phyloP scores from a whole-genome alignment of 1,140 invertebrate species.

The Leucophenga varia region DNA sequence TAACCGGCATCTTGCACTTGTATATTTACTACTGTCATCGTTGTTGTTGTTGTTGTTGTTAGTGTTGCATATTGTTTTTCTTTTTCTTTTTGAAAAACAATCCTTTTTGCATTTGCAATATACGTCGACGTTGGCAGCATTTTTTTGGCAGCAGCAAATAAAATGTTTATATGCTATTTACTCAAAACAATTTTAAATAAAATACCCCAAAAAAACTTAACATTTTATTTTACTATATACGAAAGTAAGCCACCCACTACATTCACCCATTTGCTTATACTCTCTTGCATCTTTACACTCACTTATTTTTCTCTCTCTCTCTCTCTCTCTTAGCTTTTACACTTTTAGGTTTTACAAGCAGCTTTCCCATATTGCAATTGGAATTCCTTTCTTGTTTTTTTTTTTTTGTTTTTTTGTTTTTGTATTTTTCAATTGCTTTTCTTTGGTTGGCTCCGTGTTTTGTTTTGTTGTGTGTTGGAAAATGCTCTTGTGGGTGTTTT shows the following conservation, averaged over 20 bases:
- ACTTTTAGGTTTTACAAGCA: too few species aligned
- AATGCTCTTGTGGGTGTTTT: too few species aligned
- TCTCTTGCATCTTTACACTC: slow-evolving; percentile 11
- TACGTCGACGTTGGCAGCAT: slow-evolving; percentile 17
- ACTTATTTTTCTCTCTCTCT: too few species aligned
- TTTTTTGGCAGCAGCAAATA: slow-evolving; percentile 52
- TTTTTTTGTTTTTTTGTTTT: slow-evolving; percentile 24
- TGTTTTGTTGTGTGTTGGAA: too few species aligned
- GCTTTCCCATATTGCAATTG: slow-evolving; percentile 44
- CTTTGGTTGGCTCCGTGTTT: too few species aligned
- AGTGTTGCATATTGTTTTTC: too few species aligned
- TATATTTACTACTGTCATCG: slow-evolving; percentile 22
- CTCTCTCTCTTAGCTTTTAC: too few species aligned
- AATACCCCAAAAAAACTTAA: too few species aligned
- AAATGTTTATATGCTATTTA: slow-evolving; percentile 54
- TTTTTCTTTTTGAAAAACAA: too few species aligned
- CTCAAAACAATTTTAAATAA: slow-evolving; percentile 54
- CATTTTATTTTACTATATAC: too few species aligned
- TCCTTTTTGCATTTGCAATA: too few species aligned
- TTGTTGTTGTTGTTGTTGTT: slow-evolving; percentile 12
- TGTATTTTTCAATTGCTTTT: too few species aligned
- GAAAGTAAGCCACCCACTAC: slow-evolving; percentile 17
- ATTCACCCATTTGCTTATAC: background rate
- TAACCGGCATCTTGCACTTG: slow-evolving; percentile 18
- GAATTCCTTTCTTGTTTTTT: slow-evolving; percentile 40